A percentile compares a stretch with the other conserved stretches of the same genome.
Evolutionary conservation across 2,113 vertebrate species (phyloP).

Genomic region (Pao palembangensis): DNA sequence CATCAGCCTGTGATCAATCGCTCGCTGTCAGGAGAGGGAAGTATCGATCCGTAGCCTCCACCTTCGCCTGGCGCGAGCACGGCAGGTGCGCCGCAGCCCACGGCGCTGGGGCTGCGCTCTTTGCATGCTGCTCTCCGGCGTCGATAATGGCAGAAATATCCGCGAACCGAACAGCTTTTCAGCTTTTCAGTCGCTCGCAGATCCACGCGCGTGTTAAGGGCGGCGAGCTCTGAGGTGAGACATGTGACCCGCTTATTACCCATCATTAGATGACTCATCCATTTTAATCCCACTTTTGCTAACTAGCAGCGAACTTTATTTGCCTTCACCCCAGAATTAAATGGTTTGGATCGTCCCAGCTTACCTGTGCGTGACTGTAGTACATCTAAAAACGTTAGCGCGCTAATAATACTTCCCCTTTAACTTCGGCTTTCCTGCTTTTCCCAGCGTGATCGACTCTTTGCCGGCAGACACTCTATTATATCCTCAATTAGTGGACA

Average conservation of each 20-base stretch:
- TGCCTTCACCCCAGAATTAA: too few species aligned
- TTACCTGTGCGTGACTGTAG: too few species aligned
- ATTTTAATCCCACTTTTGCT: too few species aligned
- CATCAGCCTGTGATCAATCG: slow-evolving; percentile 66
- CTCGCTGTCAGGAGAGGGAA: slow-evolving; percentile 56
- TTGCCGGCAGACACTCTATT: slow-evolving; percentile 4
- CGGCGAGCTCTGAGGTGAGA: slow-evolving; percentile 16
- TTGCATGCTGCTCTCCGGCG: slow-evolving; percentile 33
- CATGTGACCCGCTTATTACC: slow-evolving; percentile 2
- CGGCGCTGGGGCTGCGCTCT: slow-evolving; percentile 16
- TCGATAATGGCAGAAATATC: slow-evolving; percentile 18
- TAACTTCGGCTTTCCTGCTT: background rate
- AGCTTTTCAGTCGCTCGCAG: slow-evolving; percentile 25
- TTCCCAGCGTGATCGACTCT: slow-evolving; percentile 9
- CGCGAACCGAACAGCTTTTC: too few species aligned
- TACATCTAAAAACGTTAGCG: too few species aligned
- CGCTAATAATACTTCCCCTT: background rate
- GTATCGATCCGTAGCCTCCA: slow-evolving; percentile 57
- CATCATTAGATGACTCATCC: too few species aligned
- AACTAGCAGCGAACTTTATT: too few species aligned
- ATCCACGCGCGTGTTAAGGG: slow-evolving; percentile 14
- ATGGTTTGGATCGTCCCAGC: too few species aligned
- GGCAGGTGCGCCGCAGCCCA: slow-evolving; percentile 25
- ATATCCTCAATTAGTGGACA: slow-evolving; percentile 30
- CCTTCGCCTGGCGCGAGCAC: slow-evolving; percentile 28